Conservation (phyloP, 2,113 vertebrate species). For the Nothoprocta perdicaria region DNA sequence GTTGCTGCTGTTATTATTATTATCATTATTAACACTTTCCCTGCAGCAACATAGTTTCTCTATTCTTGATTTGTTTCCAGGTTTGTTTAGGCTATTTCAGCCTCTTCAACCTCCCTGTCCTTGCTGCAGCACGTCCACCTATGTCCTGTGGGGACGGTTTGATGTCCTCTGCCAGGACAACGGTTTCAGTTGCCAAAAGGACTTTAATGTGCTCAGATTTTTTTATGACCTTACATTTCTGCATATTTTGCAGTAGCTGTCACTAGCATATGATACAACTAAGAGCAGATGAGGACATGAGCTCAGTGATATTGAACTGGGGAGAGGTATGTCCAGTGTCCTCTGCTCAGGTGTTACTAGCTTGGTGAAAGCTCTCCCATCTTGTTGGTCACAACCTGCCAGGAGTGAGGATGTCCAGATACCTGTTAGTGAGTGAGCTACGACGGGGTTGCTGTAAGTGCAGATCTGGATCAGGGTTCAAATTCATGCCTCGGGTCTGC, state of each 20-base stretch:
- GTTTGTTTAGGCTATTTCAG: not conserved
- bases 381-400: no score
- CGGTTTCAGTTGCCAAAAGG: not conserved
- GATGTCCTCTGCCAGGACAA: not conserved
- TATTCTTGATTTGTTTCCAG: not conserved
- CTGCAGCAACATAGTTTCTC: not conserved
- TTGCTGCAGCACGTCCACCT: not conserved
- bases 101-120: not conserved
- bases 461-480: not conserved
- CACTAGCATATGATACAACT: not conserved
- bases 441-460: not conserved
- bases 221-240: not conserved
- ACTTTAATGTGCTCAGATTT: not conserved
- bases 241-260: not conserved
- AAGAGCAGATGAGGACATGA: not conserved
- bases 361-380: not conserved
- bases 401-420: not conserved
- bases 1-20: not conserved
- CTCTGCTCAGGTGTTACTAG: not conserved
- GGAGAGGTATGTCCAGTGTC: fast-evolving
- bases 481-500: not conserved
- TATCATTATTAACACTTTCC: not conserved
- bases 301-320: not conserved
- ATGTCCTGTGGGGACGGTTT: not conserved
- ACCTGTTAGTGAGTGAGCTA: not conserved